Conservation (phyloP, 2,797 vertebrate species). For the Poeciliopsis infans region DNA sequence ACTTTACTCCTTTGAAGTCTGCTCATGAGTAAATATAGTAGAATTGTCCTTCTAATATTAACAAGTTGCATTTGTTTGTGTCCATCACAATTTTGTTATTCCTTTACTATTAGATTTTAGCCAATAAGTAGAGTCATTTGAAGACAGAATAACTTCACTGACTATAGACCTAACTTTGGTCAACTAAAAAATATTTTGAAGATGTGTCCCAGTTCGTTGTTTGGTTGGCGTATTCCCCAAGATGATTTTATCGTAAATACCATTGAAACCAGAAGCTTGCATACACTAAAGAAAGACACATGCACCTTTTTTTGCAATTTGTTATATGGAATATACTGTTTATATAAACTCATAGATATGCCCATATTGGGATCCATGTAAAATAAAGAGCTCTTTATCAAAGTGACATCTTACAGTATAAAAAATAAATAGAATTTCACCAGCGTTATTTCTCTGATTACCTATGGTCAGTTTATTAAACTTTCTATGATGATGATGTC, state of each 20-base stretch:
- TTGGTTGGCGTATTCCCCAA: not conserved
- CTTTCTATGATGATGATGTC: too few relatives aligned
- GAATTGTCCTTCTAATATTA: not conserved
- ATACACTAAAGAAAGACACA: not conserved
- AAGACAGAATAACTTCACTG: not conserved
- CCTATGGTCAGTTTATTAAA: too few relatives aligned
- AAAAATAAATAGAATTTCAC: too few relatives aligned
- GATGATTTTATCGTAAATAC: not conserved
- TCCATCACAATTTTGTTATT: not conserved
- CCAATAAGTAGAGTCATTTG: not conserved
- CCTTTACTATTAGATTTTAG: not conserved
- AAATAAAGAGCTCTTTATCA: too few relatives aligned
- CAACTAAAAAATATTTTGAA: not conserved
- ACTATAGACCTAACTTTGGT: not conserved
- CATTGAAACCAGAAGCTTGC: not conserved
- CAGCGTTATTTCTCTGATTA: too few relatives aligned
- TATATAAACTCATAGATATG: too few relatives aligned
- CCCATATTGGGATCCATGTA: too few relatives aligned
- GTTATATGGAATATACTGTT: too few relatives aligned
- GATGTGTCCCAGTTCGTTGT: not conserved
- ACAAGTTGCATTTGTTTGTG: conserved; percentile 2
- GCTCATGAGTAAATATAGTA: conserved; percentile 14
- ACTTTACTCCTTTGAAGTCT: conserved; percentile 34
- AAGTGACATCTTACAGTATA: too few relatives aligned
- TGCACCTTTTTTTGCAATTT: not conserved